A percentile compares a stretch with the other conserved stretches of the same genome.
These are phyloP conservation scores for Pyrocephalus nanus DNA, from an alignment of 2,797 vertebrate species.

Conservation along the genomic window DNA sequence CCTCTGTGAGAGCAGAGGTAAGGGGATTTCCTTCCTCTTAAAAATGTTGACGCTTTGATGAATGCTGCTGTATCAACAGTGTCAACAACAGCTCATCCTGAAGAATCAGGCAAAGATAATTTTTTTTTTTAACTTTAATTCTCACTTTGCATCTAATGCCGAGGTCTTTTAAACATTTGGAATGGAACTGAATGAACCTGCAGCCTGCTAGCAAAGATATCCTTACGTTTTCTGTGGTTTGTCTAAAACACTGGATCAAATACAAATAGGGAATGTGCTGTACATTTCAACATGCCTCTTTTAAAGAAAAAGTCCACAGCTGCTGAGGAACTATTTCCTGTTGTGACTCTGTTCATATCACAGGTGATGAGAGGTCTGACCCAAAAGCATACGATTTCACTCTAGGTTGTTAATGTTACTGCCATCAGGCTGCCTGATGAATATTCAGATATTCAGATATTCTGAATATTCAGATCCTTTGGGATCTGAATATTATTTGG, in stretches of 20 bases:
- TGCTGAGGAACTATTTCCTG: not conserved
- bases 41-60: not conserved
- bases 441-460: no score
- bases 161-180: not conserved
- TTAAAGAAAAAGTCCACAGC: not conserved
- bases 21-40: conserved; percentile 9
- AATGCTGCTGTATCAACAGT: not conserved
- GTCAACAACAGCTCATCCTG: not conserved
- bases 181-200: not conserved
- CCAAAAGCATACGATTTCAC: not conserved
- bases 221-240: not conserved
- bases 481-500: not conserved
- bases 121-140: not conserved
- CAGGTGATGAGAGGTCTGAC: not conserved
- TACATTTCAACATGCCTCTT: not conserved
- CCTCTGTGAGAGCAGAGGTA: not conserved
- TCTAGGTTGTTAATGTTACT: not conserved
- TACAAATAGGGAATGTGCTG: not conserved
- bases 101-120: not conserved
- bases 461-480: not conserved
- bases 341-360: not conserved
- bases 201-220: not conserved
- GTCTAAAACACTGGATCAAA: not conserved
- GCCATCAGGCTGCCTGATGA: not conserved
- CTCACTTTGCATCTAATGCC: not conserved